Evolutionary conservation across 2,797 vertebrate species (phyloP), one percentile per base, ranked within the genome.

Genomic region (Schizothorax lantsangensis): DNA sequence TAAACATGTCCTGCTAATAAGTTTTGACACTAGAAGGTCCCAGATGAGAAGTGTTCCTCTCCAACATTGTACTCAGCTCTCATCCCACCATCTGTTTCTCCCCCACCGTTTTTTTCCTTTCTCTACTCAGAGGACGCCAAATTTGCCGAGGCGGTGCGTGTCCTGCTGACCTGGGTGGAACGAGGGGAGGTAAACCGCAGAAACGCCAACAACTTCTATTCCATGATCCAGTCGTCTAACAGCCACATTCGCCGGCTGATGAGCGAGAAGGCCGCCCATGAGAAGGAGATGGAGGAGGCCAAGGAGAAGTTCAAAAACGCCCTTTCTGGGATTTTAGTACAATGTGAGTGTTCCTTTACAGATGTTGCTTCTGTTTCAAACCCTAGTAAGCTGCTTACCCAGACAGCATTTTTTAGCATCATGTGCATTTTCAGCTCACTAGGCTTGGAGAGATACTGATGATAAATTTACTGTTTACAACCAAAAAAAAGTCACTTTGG

Each of bases 141-240:
- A 88, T 99, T 99, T 92, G 90, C 95, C 0, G 97, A 98, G 91
- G 97, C 97, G 0, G 96, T 98, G 47, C 97, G 96, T 38, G 97
- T 97, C 19, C 94, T 99, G 90, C 92, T 98, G 85, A 98, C 97
- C 78, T 99, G 98, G 98, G 94, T 99, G 90, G 98, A 99, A 43
- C 95, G 97, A 10, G 97, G 98, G 0, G 98, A 99, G 78, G 98
- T 99, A 87, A 99, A 98, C 93, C 97, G 98, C 30, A 95, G 97
- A 79, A 99, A 97, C 0, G 97, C 98, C 93, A 99, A 98, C 94
- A 98, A 96, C 95, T 99, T 99, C 95, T 99, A 99, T 92, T 98
- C 97, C 88, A 99, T 99, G 98, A 98, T 99, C 94, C 98, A 99
- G 93, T 98, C 97, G 0, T 97, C 97, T 86, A 99, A 98, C 92